Conservation (phyloP, 2,888 invertebrate genomes). For the Venusia cambrica region DNA sequence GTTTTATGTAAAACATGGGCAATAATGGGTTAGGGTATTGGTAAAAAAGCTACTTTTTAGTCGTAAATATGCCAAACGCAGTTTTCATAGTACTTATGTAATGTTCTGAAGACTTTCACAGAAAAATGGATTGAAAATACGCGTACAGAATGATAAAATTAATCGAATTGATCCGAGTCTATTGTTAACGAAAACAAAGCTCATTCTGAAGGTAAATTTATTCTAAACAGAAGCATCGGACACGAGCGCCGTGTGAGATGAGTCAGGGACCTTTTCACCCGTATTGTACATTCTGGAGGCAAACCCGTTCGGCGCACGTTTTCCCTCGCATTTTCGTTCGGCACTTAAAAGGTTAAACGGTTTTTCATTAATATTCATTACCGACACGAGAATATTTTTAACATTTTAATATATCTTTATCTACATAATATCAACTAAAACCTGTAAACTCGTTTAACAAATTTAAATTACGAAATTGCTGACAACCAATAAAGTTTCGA, state of each 20-base stretch:
- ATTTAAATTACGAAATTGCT: too few relatives aligned
- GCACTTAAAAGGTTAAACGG: conserved; percentile 37
- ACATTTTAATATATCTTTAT: too few relatives aligned
- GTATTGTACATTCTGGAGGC: conserved; percentile 67
- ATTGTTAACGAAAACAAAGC: conserved; percentile 48
- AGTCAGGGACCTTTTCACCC: conserved; percentile 73
- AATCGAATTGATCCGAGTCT: conserved; percentile 36
- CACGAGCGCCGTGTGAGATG: conserved; percentile 55
- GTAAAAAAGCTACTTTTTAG: too few relatives aligned
- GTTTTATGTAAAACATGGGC: too few relatives aligned
- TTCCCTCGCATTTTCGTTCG: conserved; percentile 56
- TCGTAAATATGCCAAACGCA: too few relatives aligned
- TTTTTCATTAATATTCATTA: conserved; percentile 57
- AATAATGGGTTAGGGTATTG: too few relatives aligned
- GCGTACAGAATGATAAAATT: conserved; percentile 28
- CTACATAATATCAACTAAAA: too few relatives aligned
- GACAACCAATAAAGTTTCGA: too few relatives aligned
- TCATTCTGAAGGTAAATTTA: conserved; percentile 63
- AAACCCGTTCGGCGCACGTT: conserved; percentile 55
- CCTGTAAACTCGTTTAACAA: too few relatives aligned
- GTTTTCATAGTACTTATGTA: too few relatives aligned
- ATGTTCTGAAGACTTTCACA: conserved; percentile 13
- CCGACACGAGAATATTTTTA: too few relatives aligned
- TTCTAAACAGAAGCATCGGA: conserved; percentile 63
- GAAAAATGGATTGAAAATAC: conserved; percentile 17